Evolutionary conservation across 2,797 vertebrate genomes (phyloP).

Genomic region (Lithobates pipiens): DNA sequence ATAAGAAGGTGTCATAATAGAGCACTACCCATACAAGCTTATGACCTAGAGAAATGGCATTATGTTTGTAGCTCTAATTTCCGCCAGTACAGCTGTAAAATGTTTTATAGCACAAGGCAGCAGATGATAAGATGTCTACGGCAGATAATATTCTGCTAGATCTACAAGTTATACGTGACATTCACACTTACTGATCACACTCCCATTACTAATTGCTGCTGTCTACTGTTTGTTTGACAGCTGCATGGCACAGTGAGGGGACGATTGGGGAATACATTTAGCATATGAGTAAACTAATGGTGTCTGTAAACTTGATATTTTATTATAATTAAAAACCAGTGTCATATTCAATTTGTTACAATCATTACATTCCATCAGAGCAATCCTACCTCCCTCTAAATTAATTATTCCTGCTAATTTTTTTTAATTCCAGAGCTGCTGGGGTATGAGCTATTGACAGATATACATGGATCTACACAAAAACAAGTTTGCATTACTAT

Average conservation of each 20-base stretch:
- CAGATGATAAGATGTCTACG: background rate
- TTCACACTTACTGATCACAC: slow-evolving; percentile 40
- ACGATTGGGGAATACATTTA: slow-evolving; percentile 34
- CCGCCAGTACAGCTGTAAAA: background rate
- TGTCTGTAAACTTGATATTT: slow-evolving; percentile 57
- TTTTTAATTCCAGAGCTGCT: slow-evolving; percentile 5
- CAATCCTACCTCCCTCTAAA: slow-evolving; percentile 35
- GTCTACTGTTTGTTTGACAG: slow-evolving; percentile 54
- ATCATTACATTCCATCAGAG: slow-evolving; percentile 47
- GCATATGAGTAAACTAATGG: slow-evolving; percentile 50
- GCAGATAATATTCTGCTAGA: slow-evolving; percentile 11
- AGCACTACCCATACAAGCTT: background rate
- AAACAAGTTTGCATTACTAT: background rate
- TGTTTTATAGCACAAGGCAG: background rate
- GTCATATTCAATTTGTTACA: slow-evolving; percentile 53
- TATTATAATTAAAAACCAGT: slow-evolving; percentile 58
- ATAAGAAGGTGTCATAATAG: background rate
- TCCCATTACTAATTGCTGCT: slow-evolving; percentile 47
- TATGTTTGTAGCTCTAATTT: background rate
- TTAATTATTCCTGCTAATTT: slow-evolving; percentile 49
- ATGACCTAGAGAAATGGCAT: background rate
- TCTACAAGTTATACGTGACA: slow-evolving; percentile 13
- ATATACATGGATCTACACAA: background rate
- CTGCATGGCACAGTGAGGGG: slow-evolving; percentile 32
- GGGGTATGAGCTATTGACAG: background rate